Evolutionary conservation across 1,140 invertebrate species (phyloP), one percentile per base, ranked within the genome.

Genomic region (Lethrus apterus): DNA sequence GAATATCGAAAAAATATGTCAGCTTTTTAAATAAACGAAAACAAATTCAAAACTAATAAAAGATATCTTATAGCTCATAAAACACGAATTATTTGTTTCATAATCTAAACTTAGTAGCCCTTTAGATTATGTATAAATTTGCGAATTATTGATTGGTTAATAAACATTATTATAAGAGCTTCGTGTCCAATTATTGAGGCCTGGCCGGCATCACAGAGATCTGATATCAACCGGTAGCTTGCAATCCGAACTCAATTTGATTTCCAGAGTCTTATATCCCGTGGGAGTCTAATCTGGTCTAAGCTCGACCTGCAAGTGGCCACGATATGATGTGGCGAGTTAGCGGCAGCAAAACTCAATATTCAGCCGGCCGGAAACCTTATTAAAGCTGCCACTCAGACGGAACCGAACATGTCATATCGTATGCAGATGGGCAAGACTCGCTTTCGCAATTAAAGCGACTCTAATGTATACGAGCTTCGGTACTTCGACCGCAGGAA

Each of bases 301-400:
- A 63, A 63, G 61, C 61, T 58, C 51, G 61, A 56, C 48, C 56
- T 56, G 58, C 61, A 59, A 61, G 56, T 60, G 59, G 62, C 57
- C 54, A 50, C 52, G 54, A 49, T 53, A 53, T 55, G 52, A 55
- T 57, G 54, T 50, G 44, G 50, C 51, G 52, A 54, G 58, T 59
- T 58, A 54, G 56, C 54, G 48, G 48, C 51, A 51, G 57, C 55
- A 57, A 63, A 65, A 63, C 61, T 64, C 63, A 60, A 65, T 65
- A 65, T 61, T 64, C 63, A 64, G 57, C 63, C 62, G 54, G 48
- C 60, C 53, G 63, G 62, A 65, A 65, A 65, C 56, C 62, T 63
- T 65, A 64, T 65, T 65, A 65, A 65, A 56, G 58, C 43, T 56
- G 50, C 52, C 57, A 51, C 56, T 59, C 55, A 54, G 54, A 60